Evolutionary conservation across 2,113 vertebrate species (phyloP).

Genomic region (Burhinus bistriatus): DNA sequence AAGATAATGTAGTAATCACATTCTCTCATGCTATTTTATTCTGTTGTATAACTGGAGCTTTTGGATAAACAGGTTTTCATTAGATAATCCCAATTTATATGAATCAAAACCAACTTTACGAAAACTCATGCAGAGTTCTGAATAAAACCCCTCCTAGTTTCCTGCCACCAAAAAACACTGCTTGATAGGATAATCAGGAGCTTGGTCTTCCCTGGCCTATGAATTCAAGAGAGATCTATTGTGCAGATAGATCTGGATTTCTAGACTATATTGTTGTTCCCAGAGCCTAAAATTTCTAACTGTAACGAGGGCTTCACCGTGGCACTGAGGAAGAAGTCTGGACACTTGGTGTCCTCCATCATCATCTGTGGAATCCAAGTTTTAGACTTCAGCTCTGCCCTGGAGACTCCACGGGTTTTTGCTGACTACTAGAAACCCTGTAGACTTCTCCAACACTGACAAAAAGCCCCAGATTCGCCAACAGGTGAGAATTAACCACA

Average conservation of each 20-base stretch:
- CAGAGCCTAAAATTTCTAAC: background rate
- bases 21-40: background rate
- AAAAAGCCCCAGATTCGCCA: background rate
- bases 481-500: background rate
- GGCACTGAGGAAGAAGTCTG: background rate
- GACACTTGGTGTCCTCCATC: background rate
- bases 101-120: background rate
- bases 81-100: background rate
- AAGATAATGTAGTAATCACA: background rate
- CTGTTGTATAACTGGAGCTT: background rate
- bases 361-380: background rate
- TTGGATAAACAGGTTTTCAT: background rate
- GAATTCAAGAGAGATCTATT: background rate
- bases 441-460: background rate
- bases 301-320: background rate
- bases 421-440: background rate
- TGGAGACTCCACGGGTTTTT: background rate
- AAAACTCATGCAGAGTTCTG: background rate
- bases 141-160: background rate
- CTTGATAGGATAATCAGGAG: background rate
- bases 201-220: background rate
- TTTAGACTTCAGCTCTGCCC: background rate
- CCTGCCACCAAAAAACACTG: background rate
- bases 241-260: background rate
- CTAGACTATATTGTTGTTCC: background rate